These are phyloP conservation scores for Nothoprocta perdicaria DNA, from an alignment of 2,113 vertebrate species.

Conservation along the genomic window DNA sequence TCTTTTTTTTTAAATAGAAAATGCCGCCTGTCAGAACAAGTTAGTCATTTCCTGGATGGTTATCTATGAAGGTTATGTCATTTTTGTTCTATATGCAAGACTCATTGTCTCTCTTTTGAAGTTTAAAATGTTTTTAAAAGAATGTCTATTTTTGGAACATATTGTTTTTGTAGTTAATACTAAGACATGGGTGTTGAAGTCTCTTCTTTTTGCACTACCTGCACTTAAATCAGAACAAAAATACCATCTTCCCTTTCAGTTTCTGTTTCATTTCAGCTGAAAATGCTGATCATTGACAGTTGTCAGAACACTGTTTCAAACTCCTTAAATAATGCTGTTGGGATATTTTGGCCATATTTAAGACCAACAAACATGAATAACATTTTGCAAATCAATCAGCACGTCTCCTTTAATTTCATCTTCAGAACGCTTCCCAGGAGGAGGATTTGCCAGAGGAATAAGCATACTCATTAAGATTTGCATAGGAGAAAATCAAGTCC, in stretches of 20 bases:
- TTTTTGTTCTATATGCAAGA: background rate
- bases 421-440: constrained; percentile 21
- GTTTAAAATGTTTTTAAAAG: background rate
- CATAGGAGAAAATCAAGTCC: constrained; percentile 41
- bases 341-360: background rate
- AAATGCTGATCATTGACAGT: background rate
- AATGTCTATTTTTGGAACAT: background rate
- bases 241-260: background rate
- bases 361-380: background rate
- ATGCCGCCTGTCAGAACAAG: background rate
- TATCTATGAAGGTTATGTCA: background rate
- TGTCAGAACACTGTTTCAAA: constrained; percentile 4
- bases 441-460: constrained; percentile 40
- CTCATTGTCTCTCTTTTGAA: background rate
- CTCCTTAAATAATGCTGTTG: background rate
- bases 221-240: background rate
- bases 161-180: background rate
- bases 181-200: background rate
- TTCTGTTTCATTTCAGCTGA: background rate
- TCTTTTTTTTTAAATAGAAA: background rate
- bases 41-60: background rate
- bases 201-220: background rate
- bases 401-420: constrained; percentile 9
- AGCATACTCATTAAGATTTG: constrained; percentile 8
- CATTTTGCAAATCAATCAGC: constrained; percentile 7